Percentiles rank a stretch among this genome's conserved stretches.
Evolutionary conservation across 1,140 invertebrate genomes (phyloP).

Genomic region (Artemia franciscana): DNA sequence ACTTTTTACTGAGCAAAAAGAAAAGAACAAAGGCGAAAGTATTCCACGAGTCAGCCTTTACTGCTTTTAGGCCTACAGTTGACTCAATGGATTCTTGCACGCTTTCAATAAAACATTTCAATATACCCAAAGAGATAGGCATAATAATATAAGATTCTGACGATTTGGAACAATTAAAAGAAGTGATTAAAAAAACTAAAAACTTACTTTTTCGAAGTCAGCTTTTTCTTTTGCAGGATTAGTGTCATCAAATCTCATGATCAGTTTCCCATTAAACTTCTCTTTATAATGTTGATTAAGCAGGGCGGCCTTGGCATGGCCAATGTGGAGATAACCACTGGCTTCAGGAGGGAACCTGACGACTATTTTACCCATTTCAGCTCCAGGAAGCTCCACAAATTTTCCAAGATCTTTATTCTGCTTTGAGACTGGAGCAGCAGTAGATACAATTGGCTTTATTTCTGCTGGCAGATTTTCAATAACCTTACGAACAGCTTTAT

Average conservation of each 20-base stretch:
- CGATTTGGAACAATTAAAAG: neutral
- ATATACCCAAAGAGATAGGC: no score
- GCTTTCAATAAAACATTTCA: no score
- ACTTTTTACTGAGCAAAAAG: no score
- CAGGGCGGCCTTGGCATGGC: conserved; percentile 95
- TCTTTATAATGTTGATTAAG: conserved; percentile 94
- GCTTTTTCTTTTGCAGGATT: conserved; percentile 97
- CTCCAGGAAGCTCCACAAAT: conserved; percentile 85
- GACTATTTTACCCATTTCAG: conserved; percentile 51
- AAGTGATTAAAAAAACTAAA: neutral
- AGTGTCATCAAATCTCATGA: conserved; percentile 99
- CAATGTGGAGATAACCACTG: conserved; percentile 89
- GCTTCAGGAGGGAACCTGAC: conserved; percentile 96
- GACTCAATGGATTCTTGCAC: no score
- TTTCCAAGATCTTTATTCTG: conserved; percentile 55
- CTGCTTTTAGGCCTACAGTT: no score
- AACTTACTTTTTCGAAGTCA: conserved; percentile 69
- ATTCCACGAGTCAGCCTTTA: no score
- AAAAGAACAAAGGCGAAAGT: no score
- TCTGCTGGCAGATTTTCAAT: conserved; percentile 29
- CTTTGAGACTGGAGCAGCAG: conserved; percentile 3
- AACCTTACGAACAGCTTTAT: conserved; percentile 28
- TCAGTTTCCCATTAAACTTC: conserved; percentile 73
- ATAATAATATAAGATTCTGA: no score
- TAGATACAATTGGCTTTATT: conserved; percentile 4